A percentile compares a stretch with the other conserved stretches of the same genome.
phyloP scores from a whole-genome alignment of 2,888 invertebrate species.

The Caenorhabditis sp. region DNA sequence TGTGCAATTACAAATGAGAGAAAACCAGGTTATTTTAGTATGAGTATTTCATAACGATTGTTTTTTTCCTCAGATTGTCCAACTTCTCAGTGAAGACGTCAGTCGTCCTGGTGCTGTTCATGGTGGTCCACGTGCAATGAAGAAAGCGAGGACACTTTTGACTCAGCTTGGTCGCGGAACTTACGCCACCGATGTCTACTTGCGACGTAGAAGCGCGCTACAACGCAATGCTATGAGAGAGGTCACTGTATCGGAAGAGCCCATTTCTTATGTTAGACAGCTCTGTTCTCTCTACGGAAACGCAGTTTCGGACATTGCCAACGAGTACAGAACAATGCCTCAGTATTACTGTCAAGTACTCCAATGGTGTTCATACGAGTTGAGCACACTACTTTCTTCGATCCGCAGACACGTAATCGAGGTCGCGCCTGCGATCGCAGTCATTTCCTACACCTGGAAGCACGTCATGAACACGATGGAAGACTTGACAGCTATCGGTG shows the following conservation, averaged over 20 bases:
- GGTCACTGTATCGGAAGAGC: constrained; percentile 72
- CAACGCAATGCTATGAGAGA: constrained; percentile 72
- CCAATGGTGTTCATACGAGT: constrained; percentile 81
- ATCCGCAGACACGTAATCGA: constrained; percentile 82
- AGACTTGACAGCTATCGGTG: constrained; percentile 86
- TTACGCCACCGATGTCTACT: constrained; percentile 80
- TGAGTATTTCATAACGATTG: too few species aligned
- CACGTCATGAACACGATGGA: constrained; percentile 78
- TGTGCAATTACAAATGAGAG: constrained; percentile 76
- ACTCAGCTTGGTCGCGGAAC: constrained; percentile 74
- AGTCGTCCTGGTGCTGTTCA: constrained; percentile 79
- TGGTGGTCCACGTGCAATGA: constrained; percentile 79
- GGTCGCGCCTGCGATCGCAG: constrained; percentile 81
- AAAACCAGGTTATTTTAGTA: constrained; percentile 67
- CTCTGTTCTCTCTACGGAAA: constrained; percentile 69
- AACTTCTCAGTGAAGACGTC: constrained; percentile 78
- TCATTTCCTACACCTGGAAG: constrained; percentile 78
- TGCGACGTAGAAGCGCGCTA: constrained; percentile 74
- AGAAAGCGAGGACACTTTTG: constrained; percentile 70
- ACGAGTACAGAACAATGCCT: constrained; percentile 73
- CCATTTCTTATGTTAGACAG: constrained; percentile 80
- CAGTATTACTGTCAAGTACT: constrained; percentile 76
- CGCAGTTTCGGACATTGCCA: constrained; percentile 77
- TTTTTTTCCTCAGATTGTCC: constrained; percentile 66
- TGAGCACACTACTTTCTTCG: constrained; percentile 76